A percentile compares a stretch with the other conserved stretches of the same genome.
phyloP scores from a whole-genome alignment of 2,888 invertebrate genomes.

The Bombylius discolor region DNA sequence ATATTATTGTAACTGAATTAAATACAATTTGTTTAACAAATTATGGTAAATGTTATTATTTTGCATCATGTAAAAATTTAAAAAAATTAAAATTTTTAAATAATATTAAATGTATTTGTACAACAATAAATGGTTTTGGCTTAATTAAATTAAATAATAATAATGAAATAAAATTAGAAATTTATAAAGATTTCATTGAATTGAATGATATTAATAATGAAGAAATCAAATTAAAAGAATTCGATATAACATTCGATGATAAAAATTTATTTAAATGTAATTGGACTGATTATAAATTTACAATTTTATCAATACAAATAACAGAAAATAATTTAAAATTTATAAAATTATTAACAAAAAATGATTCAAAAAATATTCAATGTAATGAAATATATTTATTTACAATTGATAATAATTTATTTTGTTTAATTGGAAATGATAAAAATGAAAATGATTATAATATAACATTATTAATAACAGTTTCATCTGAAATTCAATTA shows the following conservation, averaged over 20 bases:
- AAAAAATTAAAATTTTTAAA: constrained; percentile 24
- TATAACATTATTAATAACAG: constrained; percentile 4
- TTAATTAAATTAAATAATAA: constrained; percentile 20
- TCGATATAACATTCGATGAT: constrained; percentile 29
- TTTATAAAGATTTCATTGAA: constrained; percentile 24
- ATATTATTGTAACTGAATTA: constrained; percentile 27
- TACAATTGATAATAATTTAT: constrained; percentile 26
- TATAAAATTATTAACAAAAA: constrained; percentile 17
- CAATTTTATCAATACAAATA: constrained; percentile 20
- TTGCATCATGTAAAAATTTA: constrained; percentile 28
- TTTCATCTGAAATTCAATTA: constrained; percentile 5
- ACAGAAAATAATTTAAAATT: constrained; percentile 20
- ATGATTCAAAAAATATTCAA: constrained; percentile 14
- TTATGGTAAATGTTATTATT: constrained; percentile 28
- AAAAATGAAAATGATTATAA: constrained; percentile 1
- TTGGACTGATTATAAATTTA: constrained; percentile 25
- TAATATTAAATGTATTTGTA: constrained; percentile 24
- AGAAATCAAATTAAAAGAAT: constrained; percentile 17
- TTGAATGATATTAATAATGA: constrained; percentile 19
- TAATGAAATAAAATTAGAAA: constrained; percentile 18
- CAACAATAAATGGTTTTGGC: constrained; percentile 23
- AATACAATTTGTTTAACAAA: constrained; percentile 28
- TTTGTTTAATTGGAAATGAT: constrained; percentile 16
- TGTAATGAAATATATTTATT: constrained; percentile 24
- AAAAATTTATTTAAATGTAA: constrained; percentile 26